A percentile compares a stretch with the other conserved stretches of the same genome.
Evolutionary conservation across 1,140 invertebrate species (phyloP).

Genomic region (Cyclina sinensis): DNA sequence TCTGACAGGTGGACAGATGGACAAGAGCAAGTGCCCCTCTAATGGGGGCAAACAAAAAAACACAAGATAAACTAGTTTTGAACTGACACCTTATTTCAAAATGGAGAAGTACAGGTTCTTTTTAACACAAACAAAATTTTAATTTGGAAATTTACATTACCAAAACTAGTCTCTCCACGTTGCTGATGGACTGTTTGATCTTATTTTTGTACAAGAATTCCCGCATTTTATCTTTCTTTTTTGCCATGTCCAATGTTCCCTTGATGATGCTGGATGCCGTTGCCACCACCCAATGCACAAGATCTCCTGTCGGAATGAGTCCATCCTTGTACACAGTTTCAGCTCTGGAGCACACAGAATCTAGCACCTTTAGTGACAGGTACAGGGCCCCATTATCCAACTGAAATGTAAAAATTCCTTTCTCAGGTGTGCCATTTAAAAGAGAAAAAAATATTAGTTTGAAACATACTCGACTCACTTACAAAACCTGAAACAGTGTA

Average conservation of each 20-base stretch:
- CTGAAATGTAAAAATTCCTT: conserved; percentile 47
- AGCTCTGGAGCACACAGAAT: neutral
- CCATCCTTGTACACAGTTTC: conserved; percentile 31
- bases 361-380: neutral
- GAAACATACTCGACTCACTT: no score
- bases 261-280: conserved; percentile 1
- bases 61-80: no score
- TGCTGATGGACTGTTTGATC: conserved; percentile 12
- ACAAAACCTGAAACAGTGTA: no score
- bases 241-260: neutral
- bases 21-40: no score
- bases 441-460: no score
- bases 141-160: conserved; percentile 3
- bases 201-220: conserved; percentile 19
- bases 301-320: conserved; percentile 35
- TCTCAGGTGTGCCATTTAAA: no score
- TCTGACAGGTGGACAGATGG: no score
- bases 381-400: conserved; percentile 30
- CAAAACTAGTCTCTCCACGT: conserved; percentile 8
- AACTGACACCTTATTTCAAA: no score
- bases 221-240: neutral
- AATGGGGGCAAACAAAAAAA: no score
- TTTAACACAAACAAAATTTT: no score
- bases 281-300: neutral
- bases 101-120: no score